These are phyloP conservation scores for Labeo rohita DNA, from an alignment of 2,113 vertebrate genomes.

Conservation along the genomic window DNA sequence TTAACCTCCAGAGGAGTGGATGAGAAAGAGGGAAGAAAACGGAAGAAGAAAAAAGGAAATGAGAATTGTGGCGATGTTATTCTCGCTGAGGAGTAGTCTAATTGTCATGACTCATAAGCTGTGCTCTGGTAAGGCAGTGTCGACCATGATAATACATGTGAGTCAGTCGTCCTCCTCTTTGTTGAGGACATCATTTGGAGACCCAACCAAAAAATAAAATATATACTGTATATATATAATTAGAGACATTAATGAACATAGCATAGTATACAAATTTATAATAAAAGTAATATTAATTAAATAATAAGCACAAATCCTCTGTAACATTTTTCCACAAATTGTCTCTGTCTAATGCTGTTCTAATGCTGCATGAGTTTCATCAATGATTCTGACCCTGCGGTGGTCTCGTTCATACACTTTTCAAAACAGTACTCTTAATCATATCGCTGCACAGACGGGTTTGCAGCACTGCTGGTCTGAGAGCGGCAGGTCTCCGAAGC, in stretches of 20 bases:
- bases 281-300: neutral
- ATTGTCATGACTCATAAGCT: slow-evolving; percentile 67
- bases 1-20: slow-evolving; percentile 68
- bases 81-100: neutral
- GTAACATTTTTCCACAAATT: neutral
- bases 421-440: slow-evolving; percentile 45
- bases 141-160: neutral
- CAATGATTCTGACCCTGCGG: slow-evolving; percentile 27
- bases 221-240: neutral
- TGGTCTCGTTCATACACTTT: slow-evolving; percentile 37
- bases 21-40: slow-evolving; percentile 40
- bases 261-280: neutral
- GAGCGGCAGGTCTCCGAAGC: slow-evolving; percentile 49
- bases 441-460: slow-evolving; percentile 30
- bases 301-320: neutral
- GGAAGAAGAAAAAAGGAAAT: slow-evolving; percentile 61
- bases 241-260: neutral
- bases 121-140: slow-evolving; percentile 46
- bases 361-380: neutral
- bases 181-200: neutral
- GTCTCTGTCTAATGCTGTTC: neutral
- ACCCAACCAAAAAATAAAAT: neutral
- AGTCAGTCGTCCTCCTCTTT: neutral
- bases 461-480: slow-evolving; percentile 36
- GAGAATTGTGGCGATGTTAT: slow-evolving; percentile 29